Base-by-base conservation (phyloP, 2,888 invertebrate genomes). In the Ferdinandea cuprea region DNA sequence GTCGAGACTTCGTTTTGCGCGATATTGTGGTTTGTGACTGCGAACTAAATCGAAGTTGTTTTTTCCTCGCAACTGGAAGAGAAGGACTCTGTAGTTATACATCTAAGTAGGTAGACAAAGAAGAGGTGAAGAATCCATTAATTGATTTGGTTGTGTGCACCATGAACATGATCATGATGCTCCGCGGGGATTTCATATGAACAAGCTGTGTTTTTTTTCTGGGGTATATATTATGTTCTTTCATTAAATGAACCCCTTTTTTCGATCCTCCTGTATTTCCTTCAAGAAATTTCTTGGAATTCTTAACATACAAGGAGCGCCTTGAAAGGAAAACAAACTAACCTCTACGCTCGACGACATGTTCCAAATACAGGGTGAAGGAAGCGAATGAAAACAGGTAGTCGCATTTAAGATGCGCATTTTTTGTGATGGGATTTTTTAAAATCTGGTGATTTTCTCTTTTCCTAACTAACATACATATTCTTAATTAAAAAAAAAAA, bases 111-210 rank as follows among this genome's bases (percentile, higher is more conserved):
- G 17, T 11, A 19, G 42, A 28, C 25, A 42, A n/a, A 32, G 28
- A 37, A 54, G 28, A 40, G 44, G 19, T 9, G 42, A 19, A 28
- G 32, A 35, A 58, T 66, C 52, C 77, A 81, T 59, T 83, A 77
- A 72, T 83, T 77, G 77, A 77, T 77, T 81, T 77, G 65, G 32
- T 63, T 83, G 72, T 72, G 54, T 77, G 72, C 72, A n/a, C n/a
- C n/a, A n/a, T n/a, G n/a, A n/a, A n/a, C n/a, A 52, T 30, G 56
- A 40, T 15, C 30, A 3, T 28, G 40, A 19, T 50, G 11, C 44
- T 37, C 37, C 13, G 63, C 37, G 58, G 42, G 59, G 52, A 71
- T 65, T 59, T 56, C 50, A 25, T 40, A 37, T 54, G 71, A 76
- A 66, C 76, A 54, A 58, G 71, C 65, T 65, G 13, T 68, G 28